phyloP scores from a whole-genome alignment of 2,797 vertebrate species.

The Siniperca undulata region DNA sequence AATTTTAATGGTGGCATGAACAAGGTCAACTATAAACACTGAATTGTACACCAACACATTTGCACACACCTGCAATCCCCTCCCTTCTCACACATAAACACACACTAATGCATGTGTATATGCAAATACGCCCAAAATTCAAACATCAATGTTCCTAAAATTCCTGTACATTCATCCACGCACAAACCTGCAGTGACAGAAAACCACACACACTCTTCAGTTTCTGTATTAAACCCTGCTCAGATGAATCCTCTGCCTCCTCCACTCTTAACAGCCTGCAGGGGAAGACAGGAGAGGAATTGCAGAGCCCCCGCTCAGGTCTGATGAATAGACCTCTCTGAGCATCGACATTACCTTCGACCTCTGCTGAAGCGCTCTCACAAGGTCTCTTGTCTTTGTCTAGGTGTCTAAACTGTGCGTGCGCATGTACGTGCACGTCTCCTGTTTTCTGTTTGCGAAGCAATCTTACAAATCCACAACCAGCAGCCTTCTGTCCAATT shows the following conservation, averaged over 20 bases:
- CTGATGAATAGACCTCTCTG: constrained; percentile 39
- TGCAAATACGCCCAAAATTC: neutral
- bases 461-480: constrained; percentile 51
- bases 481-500: constrained; percentile 64
- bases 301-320: constrained; percentile 16
- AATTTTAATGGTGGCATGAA: constrained; percentile 18
- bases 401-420: constrained; percentile 8
- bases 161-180: neutral
- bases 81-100: neutral
- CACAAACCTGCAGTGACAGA: constrained; percentile 14
- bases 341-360: constrained; percentile 34
- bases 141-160: neutral
- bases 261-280: constrained; percentile 24
- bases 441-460: constrained; percentile 38
- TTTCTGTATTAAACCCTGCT: constrained; percentile 20
- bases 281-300: neutral
- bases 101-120: neutral
- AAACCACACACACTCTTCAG: constrained; percentile 1
- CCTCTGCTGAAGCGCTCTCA: constrained; percentile 39
- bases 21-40: constrained; percentile 26
- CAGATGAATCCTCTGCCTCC: constrained; percentile 24
- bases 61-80: constrained; percentile 12
- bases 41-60: neutral
- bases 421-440: neutral
- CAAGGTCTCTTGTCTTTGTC: constrained; percentile 35